Evolutionary conservation across 2,888 invertebrate genomes (phyloP).

Genomic region (Colostygia pectinataria): DNA sequence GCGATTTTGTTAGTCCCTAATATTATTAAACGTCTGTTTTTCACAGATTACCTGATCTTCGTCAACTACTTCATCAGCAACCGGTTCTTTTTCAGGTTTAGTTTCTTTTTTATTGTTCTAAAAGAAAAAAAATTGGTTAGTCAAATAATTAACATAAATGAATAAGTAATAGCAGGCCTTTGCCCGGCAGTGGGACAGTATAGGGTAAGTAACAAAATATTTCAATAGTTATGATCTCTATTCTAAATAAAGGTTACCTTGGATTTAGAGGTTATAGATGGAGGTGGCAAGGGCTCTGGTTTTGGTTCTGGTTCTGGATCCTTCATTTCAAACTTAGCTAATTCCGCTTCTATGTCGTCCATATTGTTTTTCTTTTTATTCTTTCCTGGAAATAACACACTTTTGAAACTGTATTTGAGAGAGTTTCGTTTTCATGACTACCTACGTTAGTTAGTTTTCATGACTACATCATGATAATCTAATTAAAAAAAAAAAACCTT

Average conservation of each 20-base stretch:
- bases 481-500: slow-evolving; percentile 47
- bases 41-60: slow-evolving; percentile 52
- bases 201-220: too few species aligned
- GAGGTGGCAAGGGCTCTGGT: slow-evolving; percentile 40
- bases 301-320: slow-evolving; percentile 54
- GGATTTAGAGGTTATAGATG: slow-evolving; percentile 37
- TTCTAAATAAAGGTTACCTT: too few species aligned
- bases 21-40: too few species aligned
- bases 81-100: slow-evolving; percentile 37
- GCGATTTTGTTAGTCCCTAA: too few species aligned
- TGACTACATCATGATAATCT: neutral
- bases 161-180: too few species aligned
- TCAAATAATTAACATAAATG: too few species aligned
- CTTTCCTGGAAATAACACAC: slow-evolving; percentile 51
- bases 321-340: slow-evolving; percentile 73
- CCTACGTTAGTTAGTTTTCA: too few species aligned
- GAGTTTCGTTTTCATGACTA: too few species aligned
- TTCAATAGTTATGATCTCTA: too few species aligned
- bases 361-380: slow-evolving; percentile 70
- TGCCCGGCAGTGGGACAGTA: too few species aligned
- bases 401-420: too few species aligned
- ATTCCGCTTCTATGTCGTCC: slow-evolving; percentile 73
- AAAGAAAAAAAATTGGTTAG: slow-evolving; percentile 11
- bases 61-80: slow-evolving; percentile 40
- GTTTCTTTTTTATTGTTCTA: slow-evolving; percentile 54